Evolutionary conservation across 2,888 invertebrate genomes (phyloP).

Genomic region (Molanna angustata): DNA sequence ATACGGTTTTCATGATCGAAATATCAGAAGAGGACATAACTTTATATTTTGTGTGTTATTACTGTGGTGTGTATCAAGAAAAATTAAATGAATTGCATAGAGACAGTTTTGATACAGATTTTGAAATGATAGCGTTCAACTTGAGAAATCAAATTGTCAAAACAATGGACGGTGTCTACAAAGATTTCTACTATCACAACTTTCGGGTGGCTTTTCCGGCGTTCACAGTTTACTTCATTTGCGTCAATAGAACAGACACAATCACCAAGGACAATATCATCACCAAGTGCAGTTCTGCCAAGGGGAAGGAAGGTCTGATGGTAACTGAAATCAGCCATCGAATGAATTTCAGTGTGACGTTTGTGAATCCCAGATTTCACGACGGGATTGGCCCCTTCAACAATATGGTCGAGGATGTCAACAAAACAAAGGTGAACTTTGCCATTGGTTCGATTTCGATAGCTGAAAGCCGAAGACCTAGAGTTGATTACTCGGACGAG

Average conservation of each 20-base stretch:
- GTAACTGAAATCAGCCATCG: conserved; percentile 17
- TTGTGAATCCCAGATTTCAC: conserved; percentile 14
- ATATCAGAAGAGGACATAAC: conserved; percentile 6
- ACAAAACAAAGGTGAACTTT: conserved; percentile 21
- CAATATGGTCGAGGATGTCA: conserved; percentile 23
- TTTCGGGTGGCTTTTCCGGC: conserved; percentile 15
- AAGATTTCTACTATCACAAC: conserved; percentile 18
- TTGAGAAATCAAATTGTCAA: not conserved
- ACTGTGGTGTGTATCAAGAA: conserved; percentile 17
- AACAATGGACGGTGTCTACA: not conserved
- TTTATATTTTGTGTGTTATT: conserved; percentile 26
- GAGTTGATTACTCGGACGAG: conserved; percentile 12
- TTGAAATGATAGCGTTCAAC: not conserved
- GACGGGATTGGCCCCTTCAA: conserved; percentile 13
- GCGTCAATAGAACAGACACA: conserved; percentile 1
- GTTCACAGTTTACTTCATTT: conserved; percentile 2
- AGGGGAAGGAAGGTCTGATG: conserved; percentile 19
- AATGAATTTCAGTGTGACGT: conserved; percentile 19
- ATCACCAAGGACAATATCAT: not conserved
- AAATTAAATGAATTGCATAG: conserved; percentile 7
- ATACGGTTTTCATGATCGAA: conserved; percentile 18
- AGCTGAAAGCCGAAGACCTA: conserved; percentile 19
- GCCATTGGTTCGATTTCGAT: conserved; percentile 25
- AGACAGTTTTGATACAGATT: not conserved
- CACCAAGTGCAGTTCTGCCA: conserved; percentile 2